Base-by-base conservation (phyloP, 2,888 invertebrate genomes). In the Poecilobothrus nobilitatus region DNA sequence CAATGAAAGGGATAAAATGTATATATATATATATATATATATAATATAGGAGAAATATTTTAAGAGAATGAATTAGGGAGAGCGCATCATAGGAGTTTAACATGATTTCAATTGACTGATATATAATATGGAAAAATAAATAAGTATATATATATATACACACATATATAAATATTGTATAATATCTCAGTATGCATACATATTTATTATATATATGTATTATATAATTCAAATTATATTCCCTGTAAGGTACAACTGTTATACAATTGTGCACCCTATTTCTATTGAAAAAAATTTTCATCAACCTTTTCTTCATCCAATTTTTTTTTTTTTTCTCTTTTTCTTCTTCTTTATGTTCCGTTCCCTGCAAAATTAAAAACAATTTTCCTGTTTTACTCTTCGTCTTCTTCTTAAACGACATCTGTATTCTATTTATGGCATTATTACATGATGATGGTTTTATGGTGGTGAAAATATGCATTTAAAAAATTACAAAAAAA, bases 391-490 rank as follows among this genome's bases (percentile, higher is more conserved):
- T 18, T 53, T 53, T 12, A 53, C 15, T 18, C 18, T n/a, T n/a
- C n/a, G n/a, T n/a, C 6, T 15, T 53, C n/a, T 12, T 53, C 37
- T 37, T n/a, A 53, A 9, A 53, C 15, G 53, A 53, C 53, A 53
- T 53, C 18, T 53, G n/a, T 53, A 53, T 53, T 53, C 53, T 53
- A 53, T 53, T 53, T 53, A 53, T 53, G 18, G 15, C 6, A 53
- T 53, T n/a, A n/a, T 53, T 12, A 53, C 18, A 18, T n/a, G 53
- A 53, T 53, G 53, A n/a, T 53, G 53, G 15, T 53, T 53, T 53
- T 53, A 53, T 53, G n/a, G 53, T 53, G 18, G 53, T 53, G 53
- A 53, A 53, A 53, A 53, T 53, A n/a, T 53, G 37, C 37, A 37
- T 37, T 37, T 10, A 37, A 37, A 37, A 37, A 27, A 27, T 27